Evolutionary conservation across 64 coral and sea anemone species (phyloP), one percentile per base, ranked within the genome.

Genomic region (Acropora yongei): DNA sequence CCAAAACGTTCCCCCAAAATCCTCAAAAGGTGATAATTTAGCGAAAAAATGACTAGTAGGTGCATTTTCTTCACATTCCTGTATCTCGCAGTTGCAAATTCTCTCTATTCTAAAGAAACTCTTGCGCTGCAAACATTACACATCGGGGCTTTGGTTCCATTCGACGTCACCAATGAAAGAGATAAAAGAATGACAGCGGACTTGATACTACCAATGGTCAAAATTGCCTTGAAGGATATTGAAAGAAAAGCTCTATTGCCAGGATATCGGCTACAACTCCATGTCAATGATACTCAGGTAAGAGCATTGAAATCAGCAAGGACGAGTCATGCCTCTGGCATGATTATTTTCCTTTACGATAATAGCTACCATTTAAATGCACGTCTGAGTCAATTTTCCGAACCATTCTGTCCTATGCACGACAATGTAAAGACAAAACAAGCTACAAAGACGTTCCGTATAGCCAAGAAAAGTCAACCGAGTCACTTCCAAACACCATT

Each of bases 261-360:
- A 17, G 85, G 58, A 40, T 95, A 92, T 92, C 53, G 18, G 13
- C 46, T 96, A n/a, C 87, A 92, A 53, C 79, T 96, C 18, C 77
- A 96, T 55, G 58, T 82, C 53, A 96, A 96, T 78, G 79, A 96
- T 47, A 96, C 94, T 14, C 71, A 84, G 90, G 94, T 96, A 88
- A 20, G 84, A 71, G 6, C 0, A 55, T 7, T 55, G 51, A 10
- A 11, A 3, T 0, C 6, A 63, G 60, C 60, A 63, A 3, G 60
- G 60, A 19, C 19, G 17, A 71, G 18, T 39, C 68, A 71, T 30
- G 63, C 63, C 3, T 68, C 63, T 3, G 17, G 55, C 12, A 5
- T 58, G 5, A 58, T 7, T 58, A 58, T 58, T 7, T 7, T 58
- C 55, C 0, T 58, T 5, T 68, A 55, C 1, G 51, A 55, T 55